Conservation (phyloP, 2,888 invertebrate species). For the Mythimna albipuncta region DNA sequence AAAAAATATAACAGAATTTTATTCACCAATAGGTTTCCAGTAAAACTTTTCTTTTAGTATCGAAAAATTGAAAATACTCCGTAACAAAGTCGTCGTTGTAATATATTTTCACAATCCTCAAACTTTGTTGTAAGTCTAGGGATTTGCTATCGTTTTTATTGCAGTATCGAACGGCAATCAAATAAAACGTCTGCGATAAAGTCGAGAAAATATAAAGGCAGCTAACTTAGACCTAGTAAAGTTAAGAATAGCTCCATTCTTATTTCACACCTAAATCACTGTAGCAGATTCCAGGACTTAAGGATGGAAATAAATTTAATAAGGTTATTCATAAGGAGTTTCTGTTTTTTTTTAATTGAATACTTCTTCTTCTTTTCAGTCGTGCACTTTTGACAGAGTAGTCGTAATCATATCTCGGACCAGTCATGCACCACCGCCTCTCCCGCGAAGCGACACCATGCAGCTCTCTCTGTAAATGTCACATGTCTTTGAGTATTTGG, state of each 20-base stretch:
- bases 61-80: constrained; percentile 56
- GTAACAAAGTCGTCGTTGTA: constrained; percentile 47
- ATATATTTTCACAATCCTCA: constrained; percentile 51
- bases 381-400: too few relatives aligned
- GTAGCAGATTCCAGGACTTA: constrained; percentile 31
- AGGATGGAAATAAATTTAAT: constrained; percentile 19
- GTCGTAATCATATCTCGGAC: too few relatives aligned
- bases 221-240: constrained; percentile 59
- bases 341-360: not conserved
- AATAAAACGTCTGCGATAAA: constrained; percentile 61
- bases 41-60: constrained; percentile 42
- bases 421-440: too few relatives aligned
- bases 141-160: constrained; percentile 59
- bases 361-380: too few relatives aligned
- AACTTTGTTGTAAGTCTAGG: constrained; percentile 60
- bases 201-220: constrained; percentile 51
- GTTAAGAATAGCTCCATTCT: constrained; percentile 50
- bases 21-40: constrained; percentile 27
- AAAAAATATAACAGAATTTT: constrained; percentile 14
- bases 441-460: too few relatives aligned
- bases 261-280: constrained; percentile 52
- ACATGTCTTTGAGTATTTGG: too few relatives aligned
- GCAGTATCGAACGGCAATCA: constrained; percentile 55
- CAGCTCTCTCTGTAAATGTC: too few relatives aligned
- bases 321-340: not conserved